phyloP scores from a whole-genome alignment of 2,797 vertebrate species.

The Gypaetus barbatus region DNA sequence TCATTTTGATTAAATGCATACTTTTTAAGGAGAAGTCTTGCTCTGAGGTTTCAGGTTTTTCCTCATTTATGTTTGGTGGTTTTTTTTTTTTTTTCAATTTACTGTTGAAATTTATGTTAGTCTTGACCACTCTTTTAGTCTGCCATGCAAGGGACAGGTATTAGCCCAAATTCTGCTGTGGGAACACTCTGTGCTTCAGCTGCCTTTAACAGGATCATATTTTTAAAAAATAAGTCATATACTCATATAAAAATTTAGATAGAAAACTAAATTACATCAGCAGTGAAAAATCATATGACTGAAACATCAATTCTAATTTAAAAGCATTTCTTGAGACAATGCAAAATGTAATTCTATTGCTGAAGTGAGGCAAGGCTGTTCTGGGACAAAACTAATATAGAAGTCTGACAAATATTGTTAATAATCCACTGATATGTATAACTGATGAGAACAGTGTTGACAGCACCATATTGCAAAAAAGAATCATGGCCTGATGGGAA shows the following conservation, averaged over 20 bases:
- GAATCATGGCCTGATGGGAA: constrained; percentile 78
- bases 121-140: background rate
- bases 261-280: constrained; percentile 70
- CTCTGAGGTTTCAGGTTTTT: background rate
- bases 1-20: background rate
- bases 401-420: constrained; percentile 86
- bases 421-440: constrained; percentile 83
- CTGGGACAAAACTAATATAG: constrained; percentile 80
- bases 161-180: background rate
- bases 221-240: constrained; percentile 28
- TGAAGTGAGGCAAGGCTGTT: constrained; percentile 56
- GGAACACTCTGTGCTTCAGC: background rate
- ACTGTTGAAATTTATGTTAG: background rate
- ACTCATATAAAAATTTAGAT: constrained; percentile 61
- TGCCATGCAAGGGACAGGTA: background rate
- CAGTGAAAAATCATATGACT: constrained; percentile 65
- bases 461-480: constrained; percentile 82
- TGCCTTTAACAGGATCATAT: background rate
- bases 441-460: constrained; percentile 84
- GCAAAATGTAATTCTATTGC: constrained; percentile 72
- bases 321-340: constrained; percentile 71
- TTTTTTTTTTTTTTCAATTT: background rate
- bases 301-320: constrained; percentile 75
- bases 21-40: background rate
- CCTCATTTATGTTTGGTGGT: background rate